Conservation (phyloP, 2,888 invertebrate genomes). For the Anoncus sp. region DNA sequence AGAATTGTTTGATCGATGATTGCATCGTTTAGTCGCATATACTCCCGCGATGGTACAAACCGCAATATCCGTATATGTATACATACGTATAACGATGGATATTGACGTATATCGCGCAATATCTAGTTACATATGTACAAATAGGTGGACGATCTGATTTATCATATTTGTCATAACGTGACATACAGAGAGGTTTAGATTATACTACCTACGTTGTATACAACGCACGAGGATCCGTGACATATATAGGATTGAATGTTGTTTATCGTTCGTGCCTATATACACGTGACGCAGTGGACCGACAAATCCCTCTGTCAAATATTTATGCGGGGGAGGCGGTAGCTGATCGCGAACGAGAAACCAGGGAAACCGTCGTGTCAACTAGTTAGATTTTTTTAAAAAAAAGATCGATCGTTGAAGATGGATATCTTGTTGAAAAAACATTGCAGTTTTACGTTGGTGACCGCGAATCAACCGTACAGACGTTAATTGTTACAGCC, state of each 20-base stretch:
- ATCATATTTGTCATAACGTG: conserved; percentile 13
- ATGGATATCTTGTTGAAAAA: background rate
- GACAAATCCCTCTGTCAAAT: too few relatives aligned
- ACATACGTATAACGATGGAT: conserved; percentile 6
- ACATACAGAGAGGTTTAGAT: conserved; percentile 7
- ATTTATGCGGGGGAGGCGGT: too few relatives aligned
- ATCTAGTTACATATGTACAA: background rate
- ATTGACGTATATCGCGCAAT: conserved; percentile 17
- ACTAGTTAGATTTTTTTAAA: background rate
- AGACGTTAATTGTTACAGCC: too few relatives aligned
- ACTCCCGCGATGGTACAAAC: background rate
- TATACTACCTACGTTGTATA: conserved; percentile 1
- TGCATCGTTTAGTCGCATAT: too few relatives aligned
- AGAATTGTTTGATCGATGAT: too few relatives aligned
- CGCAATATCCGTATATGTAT: background rate
- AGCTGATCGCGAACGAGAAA: too few relatives aligned
- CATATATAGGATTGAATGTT: conserved; percentile 7
- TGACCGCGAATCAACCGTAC: too few relatives aligned
- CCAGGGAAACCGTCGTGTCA: background rate
- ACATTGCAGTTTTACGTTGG: background rate
- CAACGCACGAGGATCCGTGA: too few relatives aligned
- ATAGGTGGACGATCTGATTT: conserved; percentile 2
- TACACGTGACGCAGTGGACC: background rate
- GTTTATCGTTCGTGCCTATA: conserved; percentile 5
- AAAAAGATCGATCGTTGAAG: background rate